Conservation (phyloP, 2,888 invertebrate species). For the Leucania comma region DNA sequence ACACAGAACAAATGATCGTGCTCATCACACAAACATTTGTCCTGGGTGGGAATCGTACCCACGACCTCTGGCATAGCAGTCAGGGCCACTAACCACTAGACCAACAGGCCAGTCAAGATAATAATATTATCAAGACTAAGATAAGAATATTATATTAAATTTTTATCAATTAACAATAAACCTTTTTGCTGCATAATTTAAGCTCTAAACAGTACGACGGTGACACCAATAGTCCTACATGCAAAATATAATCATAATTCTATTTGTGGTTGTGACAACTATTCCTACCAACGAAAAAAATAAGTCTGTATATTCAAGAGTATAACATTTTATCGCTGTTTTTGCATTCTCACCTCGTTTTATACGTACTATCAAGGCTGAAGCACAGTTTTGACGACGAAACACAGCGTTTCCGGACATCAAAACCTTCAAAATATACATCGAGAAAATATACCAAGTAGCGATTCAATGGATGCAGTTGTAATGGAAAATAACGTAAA, state of each 20-base stretch:
- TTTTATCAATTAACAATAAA: constrained; percentile 41
- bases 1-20: too few species aligned
- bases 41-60: too few species aligned
- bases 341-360: constrained; percentile 66
- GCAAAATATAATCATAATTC: constrained; percentile 55
- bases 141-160: too few species aligned
- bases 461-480: constrained; percentile 21
- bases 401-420: constrained; percentile 51
- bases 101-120: too few species aligned
- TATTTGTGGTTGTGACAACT: constrained; percentile 73
- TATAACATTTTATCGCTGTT: constrained; percentile 61
- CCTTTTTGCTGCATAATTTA: constrained; percentile 21
- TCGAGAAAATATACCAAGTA: constrained; percentile 34
- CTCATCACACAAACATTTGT: too few species aligned
- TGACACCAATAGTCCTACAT: constrained; percentile 32
- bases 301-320: constrained; percentile 33
- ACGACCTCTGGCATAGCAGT: too few species aligned
- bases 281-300: constrained; percentile 29
- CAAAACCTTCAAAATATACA: constrained; percentile 61
- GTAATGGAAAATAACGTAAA: constrained; percentile 13
- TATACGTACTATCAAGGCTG: constrained; percentile 65
- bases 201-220: constrained; percentile 22
- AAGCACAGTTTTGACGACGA: constrained; percentile 48
- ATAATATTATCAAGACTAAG: too few species aligned
- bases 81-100: too few species aligned